These are phyloP conservation scores for Ophion obscuratus DNA, from an alignment of 2,888 invertebrate genomes.

Conservation along the genomic window DNA sequence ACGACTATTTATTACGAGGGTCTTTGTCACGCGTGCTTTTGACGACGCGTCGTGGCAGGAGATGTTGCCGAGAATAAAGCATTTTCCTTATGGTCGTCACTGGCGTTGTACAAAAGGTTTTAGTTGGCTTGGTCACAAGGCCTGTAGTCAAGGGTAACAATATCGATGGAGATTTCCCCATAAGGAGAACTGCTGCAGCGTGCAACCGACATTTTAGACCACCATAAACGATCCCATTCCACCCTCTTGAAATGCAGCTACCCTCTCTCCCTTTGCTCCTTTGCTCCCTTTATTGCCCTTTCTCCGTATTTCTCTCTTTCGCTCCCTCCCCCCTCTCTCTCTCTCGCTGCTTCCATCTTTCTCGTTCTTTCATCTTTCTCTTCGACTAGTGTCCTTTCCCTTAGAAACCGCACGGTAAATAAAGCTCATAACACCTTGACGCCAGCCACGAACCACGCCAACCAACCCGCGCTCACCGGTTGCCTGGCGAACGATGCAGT, in stretches of 20 bases:
- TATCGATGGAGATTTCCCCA: constrained; percentile 66
- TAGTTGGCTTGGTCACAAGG: constrained; percentile 71
- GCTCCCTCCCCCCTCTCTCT: constrained; percentile 43
- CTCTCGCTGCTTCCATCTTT: constrained; percentile 37
- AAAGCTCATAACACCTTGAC: constrained; percentile 76
- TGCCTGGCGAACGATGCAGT: constrained; percentile 72
- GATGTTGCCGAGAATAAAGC: constrained; percentile 16
- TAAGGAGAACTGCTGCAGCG: constrained; percentile 67
- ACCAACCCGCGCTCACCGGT: constrained; percentile 67
- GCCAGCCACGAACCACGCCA: constrained; percentile 52
- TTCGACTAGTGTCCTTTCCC: constrained; percentile 21
- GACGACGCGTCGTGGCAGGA: neutral
- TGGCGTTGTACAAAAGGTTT: constrained; percentile 25
- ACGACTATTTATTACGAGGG: constrained; percentile 10
- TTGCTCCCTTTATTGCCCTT: constrained; percentile 48
- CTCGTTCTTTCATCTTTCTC: constrained; percentile 52
- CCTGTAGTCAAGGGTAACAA: constrained; percentile 67
- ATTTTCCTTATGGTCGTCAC: constrained; percentile 12
- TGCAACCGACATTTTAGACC: constrained; percentile 78
- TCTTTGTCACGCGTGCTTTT: constrained; percentile 17
- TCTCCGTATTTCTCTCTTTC: constrained; percentile 1
- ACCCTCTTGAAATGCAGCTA: constrained; percentile 51
- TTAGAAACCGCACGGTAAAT: constrained; percentile 71
- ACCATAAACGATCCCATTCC: constrained; percentile 77
- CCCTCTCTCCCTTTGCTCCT: constrained; percentile 24